Evolutionary conservation across 2,888 invertebrate genomes (phyloP).

Genomic region (Thecocarcelia acutangulata): DNA sequence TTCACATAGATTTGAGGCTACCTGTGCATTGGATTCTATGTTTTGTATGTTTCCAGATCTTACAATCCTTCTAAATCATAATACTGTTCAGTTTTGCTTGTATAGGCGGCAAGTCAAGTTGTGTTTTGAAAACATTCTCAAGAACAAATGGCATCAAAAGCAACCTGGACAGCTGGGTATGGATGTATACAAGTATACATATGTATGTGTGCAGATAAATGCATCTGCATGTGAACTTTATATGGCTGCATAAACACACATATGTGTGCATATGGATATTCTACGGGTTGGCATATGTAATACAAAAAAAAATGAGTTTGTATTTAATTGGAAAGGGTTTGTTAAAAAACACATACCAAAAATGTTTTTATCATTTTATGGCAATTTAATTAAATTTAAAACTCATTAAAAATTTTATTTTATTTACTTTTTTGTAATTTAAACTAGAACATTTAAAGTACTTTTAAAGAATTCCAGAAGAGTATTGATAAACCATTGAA

Average conservation of each 20-base stretch:
- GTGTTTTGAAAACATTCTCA: too few species aligned
- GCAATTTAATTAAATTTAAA: conserved; percentile 71
- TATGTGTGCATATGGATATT: neutral
- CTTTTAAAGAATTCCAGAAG: neutral
- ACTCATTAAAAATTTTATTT: conserved; percentile 63
- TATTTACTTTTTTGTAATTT: conserved; percentile 39
- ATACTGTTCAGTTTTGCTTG: too few species aligned
- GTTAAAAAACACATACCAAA: neutral
- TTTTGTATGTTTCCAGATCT: too few species aligned
- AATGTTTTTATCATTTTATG: conserved; percentile 64
- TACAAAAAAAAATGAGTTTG: neutral
- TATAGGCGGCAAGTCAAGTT: too few species aligned
- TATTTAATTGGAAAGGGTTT: conserved; percentile 36
- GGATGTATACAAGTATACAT: conserved; percentile 8
- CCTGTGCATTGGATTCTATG: too few species aligned
- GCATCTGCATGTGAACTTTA: neutral
- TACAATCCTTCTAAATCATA: too few species aligned
- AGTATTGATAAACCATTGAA: conserved; percentile 57
- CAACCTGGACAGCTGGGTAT: too few species aligned
- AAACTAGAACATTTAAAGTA: conserved; percentile 29
- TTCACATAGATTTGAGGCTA: too few species aligned
- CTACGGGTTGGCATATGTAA: conserved; percentile 48
- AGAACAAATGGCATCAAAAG: too few species aligned
- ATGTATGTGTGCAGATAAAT: neutral
- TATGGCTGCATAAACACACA: too few species aligned